phyloP scores from a whole-genome alignment of 2,113 vertebrate species.

The Miniopterus natalensis region DNA sequence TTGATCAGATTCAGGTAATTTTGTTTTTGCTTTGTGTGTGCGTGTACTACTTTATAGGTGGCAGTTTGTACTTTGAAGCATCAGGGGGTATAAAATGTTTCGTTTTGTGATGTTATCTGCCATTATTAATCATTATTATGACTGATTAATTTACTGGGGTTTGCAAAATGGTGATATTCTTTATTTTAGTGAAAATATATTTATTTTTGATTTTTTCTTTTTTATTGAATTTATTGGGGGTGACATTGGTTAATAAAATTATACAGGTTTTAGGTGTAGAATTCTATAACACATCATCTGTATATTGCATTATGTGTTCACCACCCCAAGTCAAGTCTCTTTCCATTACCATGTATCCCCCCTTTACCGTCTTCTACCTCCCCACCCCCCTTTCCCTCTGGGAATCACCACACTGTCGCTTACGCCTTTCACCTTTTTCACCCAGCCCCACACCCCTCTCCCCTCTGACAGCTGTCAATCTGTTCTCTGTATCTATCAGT shows the following conservation, averaged over 20 bases:
- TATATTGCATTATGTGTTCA: background rate
- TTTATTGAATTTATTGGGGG: background rate
- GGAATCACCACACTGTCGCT: background rate
- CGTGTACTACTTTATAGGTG: background rate
- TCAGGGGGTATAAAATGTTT: background rate
- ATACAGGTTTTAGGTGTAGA: background rate
- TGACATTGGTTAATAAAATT: background rate
- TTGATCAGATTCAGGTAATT: constrained; percentile 25
- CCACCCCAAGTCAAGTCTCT: background rate
- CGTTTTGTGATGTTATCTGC: background rate
- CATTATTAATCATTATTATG: background rate
- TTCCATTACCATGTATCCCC: background rate
- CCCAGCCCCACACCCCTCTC: background rate
- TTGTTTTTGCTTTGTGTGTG: background rate
- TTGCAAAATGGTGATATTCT: constrained; percentile 14
- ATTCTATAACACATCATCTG: background rate
- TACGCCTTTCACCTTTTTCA: background rate
- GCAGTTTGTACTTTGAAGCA: background rate
- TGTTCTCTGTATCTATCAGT: background rate
- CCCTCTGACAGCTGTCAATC: background rate
- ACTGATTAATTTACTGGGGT: background rate
- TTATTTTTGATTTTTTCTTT: background rate
- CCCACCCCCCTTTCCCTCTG: background rate
- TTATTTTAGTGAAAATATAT: background rate
- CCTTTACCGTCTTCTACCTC: no score